These are phyloP conservation scores for Gallirallus australis DNA, from an alignment of 2,797 vertebrate species.

Conservation along the genomic window DNA sequence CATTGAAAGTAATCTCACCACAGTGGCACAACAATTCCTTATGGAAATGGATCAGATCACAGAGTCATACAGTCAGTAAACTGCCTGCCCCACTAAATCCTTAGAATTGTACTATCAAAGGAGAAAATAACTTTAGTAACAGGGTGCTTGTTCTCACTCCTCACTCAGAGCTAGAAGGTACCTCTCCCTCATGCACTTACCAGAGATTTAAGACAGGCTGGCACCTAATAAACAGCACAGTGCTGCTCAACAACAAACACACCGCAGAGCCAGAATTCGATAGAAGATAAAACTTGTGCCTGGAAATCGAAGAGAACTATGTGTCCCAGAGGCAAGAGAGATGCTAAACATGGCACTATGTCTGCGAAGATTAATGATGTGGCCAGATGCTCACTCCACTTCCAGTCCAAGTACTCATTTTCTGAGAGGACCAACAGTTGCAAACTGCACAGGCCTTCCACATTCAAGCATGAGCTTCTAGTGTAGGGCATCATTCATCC, in stretches of 20 bases:
- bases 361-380: background rate
- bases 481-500: background rate
- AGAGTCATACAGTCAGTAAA: background rate
- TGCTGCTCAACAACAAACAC: background rate
- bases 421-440: background rate
- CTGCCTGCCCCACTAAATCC: background rate
- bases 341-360: background rate
- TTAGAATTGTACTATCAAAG: background rate
- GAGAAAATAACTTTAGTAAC: background rate
- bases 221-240: background rate
- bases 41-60: background rate
- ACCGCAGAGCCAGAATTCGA: background rate
- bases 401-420: background rate
- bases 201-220: slow-evolving; percentile 25
- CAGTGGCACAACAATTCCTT: background rate
- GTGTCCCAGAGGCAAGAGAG: background rate
- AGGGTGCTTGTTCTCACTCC: background rate
- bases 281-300: background rate
- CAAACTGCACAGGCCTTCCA: background rate
- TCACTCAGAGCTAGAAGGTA: background rate
- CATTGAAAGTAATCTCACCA: background rate
- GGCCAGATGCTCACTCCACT: background rate
- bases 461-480: background rate
- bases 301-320: slow-evolving; percentile 29
- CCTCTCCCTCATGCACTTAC: background rate